Evolutionary conservation across 2,797 vertebrate genomes (phyloP).

Genomic region (Rhincodon typus): DNA sequence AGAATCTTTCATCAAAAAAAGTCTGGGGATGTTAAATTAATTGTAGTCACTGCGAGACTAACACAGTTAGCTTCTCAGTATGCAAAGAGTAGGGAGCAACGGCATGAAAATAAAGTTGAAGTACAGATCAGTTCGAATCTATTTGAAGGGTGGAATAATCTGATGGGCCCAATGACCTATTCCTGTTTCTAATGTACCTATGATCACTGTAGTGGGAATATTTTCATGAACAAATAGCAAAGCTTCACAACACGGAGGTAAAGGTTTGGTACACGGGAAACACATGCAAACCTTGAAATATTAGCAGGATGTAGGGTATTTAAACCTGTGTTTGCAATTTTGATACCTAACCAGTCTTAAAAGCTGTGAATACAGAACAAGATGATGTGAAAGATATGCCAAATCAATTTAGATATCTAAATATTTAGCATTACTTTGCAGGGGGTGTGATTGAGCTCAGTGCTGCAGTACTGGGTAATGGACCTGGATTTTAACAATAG

Average conservation of each 20-base stretch:
- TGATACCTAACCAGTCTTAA: neutral
- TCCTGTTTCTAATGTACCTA: neutral
- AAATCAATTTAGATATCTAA: neutral
- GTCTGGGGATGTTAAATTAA: no score
- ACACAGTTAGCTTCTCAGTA: neutral
- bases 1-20: neutral
- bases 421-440: no score
- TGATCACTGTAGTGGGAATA: neutral
- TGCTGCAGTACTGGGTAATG: neutral
- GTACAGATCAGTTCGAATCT: neutral
- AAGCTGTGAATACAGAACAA: neutral
- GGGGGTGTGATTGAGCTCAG: neutral
- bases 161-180: neutral
- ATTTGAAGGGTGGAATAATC: neutral
- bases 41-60: neutral
- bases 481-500: neutral
- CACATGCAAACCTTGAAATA: neutral
- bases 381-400: neutral
- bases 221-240: neutral
- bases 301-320: neutral
- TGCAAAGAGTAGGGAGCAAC: neutral
- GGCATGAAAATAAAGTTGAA: neutral
- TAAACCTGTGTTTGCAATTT: neutral
- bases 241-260: neutral
- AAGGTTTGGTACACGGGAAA: no score